Conservation (phyloP, 2,797 vertebrate species). For the Nasua narica region DNA sequence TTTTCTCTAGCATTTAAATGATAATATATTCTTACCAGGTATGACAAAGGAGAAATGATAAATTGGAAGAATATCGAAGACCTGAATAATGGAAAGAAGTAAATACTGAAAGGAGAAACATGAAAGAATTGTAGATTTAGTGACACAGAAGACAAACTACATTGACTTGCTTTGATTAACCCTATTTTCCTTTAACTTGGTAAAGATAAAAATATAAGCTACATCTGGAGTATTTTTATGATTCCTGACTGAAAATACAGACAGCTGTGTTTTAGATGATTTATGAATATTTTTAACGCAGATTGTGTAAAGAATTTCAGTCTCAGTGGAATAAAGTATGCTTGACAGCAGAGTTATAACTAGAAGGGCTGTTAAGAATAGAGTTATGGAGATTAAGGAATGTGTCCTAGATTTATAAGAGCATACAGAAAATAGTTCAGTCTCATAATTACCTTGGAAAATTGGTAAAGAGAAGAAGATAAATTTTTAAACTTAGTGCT, state of each 20-base stretch:
- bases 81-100: not conserved
- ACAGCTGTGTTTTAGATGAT: slow-evolving; percentile 51
- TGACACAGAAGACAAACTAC: not conserved
- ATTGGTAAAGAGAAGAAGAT: slow-evolving; percentile 2
- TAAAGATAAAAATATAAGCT: slow-evolving; percentile 33
- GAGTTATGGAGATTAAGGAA: slow-evolving; percentile 24
- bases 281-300: slow-evolving; percentile 59
- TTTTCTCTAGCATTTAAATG: not conserved
- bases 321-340: slow-evolving; percentile 20
- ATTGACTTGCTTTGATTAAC: slow-evolving; percentile 41
- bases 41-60: not conserved
- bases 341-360: slow-evolving; percentile 48
- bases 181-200: not conserved
- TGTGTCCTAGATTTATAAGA: slow-evolving; percentile 11
- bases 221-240: slow-evolving; percentile 44
- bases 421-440: not conserved
- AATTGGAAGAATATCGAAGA: not conserved
- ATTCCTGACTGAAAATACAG: slow-evolving; percentile 32
- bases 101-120: not conserved
- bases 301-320: slow-evolving; percentile 47
- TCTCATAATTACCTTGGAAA: slow-evolving; percentile 33
- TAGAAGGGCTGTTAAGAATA: not conserved
- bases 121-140: not conserved
- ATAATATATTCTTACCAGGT: not conserved
- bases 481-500: not conserved